Evolutionary conservation across 1,140 invertebrate genomes (phyloP).

Genomic region (Lepidurus packardi): DNA sequence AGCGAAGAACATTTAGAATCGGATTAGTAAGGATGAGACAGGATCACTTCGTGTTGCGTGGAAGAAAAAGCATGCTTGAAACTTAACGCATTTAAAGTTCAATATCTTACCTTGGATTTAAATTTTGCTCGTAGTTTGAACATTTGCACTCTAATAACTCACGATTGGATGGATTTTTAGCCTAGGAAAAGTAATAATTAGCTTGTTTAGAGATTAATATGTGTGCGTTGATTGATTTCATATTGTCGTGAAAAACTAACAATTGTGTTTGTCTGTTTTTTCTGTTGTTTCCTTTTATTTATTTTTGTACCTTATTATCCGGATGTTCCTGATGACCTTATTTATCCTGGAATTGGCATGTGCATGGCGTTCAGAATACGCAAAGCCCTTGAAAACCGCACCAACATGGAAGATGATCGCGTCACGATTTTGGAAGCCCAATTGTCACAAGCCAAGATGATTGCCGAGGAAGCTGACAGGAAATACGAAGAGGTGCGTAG

Average conservation of each 20-base stretch:
- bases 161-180: too few species aligned
- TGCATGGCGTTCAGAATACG: slow-evolving; percentile 69
- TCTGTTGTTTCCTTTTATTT: slow-evolving; percentile 9
- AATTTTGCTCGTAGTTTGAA: too few species aligned
- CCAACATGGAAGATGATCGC: slow-evolving; percentile 97
- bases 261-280: slow-evolving; percentile 27
- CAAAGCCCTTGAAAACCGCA: slow-evolving; percentile 96
- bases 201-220: neutral
- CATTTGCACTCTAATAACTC: too few species aligned
- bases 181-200: too few species aligned
- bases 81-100: too few species aligned
- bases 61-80: too few species aligned
- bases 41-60: too few species aligned
- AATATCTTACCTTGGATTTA: too few species aligned
- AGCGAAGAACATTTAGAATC: too few species aligned
- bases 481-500: slow-evolving; percentile 94
- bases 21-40: too few species aligned
- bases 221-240: neutral
- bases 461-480: slow-evolving; percentile 97
- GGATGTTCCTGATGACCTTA: slow-evolving; percentile 30
- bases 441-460: slow-evolving; percentile 91
- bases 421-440: slow-evolving; percentile 90
- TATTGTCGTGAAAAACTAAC: slow-evolving; percentile 4
- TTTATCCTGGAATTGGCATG: neutral
- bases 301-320: slow-evolving; percentile 15